Conservation (phyloP, 2,888 invertebrate genomes). For the Petrophora chlorosata region DNA sequence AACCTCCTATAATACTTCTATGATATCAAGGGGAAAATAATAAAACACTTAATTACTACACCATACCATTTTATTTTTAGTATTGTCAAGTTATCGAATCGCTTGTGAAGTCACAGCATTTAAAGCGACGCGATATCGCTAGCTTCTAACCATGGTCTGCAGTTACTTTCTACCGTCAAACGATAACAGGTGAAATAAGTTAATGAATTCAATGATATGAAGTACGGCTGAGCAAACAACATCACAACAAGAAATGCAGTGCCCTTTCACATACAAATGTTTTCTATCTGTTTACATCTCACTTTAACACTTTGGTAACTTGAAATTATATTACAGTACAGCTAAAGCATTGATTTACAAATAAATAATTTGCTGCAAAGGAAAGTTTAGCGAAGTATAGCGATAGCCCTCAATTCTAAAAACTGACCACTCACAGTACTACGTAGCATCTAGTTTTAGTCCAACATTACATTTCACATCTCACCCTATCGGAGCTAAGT, state of each 20-base stretch:
- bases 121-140: constrained; percentile 17
- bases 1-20: too few relatives aligned
- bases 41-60: constrained; percentile 56
- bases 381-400: constrained; percentile 50
- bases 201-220: constrained; percentile 19
- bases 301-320: constrained; percentile 76
- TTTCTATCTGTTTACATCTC: constrained; percentile 17
- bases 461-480: constrained; percentile 40
- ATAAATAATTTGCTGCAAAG: constrained; percentile 45
- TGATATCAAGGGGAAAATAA: constrained; percentile 15
- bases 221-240: constrained; percentile 29
- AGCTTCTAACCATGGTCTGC: constrained; percentile 1
- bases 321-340: constrained; percentile 65
- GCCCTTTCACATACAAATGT: constrained; percentile 32
- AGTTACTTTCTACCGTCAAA: constrained; percentile 16
- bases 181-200: constrained; percentile 23
- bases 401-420: constrained; percentile 16
- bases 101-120: constrained; percentile 28
- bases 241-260: constrained; percentile 34
- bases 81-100: constrained; percentile 74
- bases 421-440: constrained; percentile 10
- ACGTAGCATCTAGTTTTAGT: constrained; percentile 26
- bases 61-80: constrained; percentile 74
- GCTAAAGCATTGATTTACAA: constrained; percentile 51
- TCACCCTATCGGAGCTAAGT: constrained; percentile 44